phyloP scores from a whole-genome alignment of 2,797 vertebrate species.

The Rhadinocentrus ornatus region DNA sequence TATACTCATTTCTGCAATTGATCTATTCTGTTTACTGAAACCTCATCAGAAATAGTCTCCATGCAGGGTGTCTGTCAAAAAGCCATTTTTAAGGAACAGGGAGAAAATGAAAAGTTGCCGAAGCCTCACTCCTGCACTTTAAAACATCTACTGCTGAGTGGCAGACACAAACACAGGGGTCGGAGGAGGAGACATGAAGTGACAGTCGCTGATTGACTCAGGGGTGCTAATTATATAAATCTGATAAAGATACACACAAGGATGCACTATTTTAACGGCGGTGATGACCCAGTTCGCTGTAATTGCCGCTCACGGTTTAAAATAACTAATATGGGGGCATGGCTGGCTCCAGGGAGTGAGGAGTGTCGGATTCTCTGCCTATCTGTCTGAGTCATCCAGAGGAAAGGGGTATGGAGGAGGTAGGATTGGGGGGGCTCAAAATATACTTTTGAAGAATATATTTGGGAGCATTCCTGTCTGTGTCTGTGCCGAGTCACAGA shows the following conservation, averaged over 20 bases:
- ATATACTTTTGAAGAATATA: constrained; percentile 12
- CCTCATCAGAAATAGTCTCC: no score
- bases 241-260: constrained; percentile 21
- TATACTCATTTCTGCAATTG: no score
- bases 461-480: not conserved
- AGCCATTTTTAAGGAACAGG: no score
- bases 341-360: constrained; percentile 19
- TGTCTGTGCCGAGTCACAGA: not conserved
- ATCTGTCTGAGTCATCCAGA: constrained; percentile 47
- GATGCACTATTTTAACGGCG: constrained; percentile 51
- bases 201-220: constrained; percentile 39
- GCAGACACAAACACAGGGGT: not conserved
- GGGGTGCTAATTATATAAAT: constrained; percentile 26
- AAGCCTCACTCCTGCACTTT: not conserved
- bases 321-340: constrained; percentile 55
- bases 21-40: no score
- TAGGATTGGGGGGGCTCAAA: not conserved
- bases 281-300: constrained; percentile 42
- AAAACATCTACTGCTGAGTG: not conserved
- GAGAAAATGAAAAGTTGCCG: not conserved
- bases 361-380: constrained; percentile 45
- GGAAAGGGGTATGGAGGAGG: not conserved
- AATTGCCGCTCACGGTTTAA: constrained; percentile 55
- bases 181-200: not conserved
- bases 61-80: no score